Conservation (phyloP, 1,140 invertebrate species). For the Lordiphosa collinella region DNA sequence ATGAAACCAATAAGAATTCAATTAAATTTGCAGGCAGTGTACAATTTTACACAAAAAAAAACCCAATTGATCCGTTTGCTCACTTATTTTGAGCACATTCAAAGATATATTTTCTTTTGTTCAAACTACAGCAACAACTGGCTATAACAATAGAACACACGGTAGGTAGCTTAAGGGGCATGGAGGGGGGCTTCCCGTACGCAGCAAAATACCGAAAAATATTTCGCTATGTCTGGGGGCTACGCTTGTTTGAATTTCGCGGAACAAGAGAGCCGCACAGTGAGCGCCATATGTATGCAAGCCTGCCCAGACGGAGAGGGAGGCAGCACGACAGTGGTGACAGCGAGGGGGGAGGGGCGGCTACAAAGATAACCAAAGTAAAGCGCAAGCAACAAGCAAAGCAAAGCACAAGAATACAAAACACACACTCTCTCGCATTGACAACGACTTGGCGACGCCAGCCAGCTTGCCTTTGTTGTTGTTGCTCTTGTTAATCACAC, state of each 20-base stretch:
- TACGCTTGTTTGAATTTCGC: constrained; percentile 18
- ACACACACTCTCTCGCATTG: constrained; percentile 3
- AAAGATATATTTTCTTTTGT: no score
- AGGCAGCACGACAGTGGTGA: constrained; percentile 14
- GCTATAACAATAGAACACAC: constrained; percentile 49
- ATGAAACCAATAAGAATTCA: no score
- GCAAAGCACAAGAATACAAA: constrained; percentile 29
- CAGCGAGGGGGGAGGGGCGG: background rate
- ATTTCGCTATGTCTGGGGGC: constrained; percentile 22
- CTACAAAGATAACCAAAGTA: constrained; percentile 24
- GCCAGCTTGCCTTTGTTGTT: constrained; percentile 53
- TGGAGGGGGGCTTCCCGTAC: constrained; percentile 49
- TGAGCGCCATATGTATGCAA: constrained; percentile 43
- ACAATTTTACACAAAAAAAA: no score
- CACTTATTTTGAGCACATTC: constrained; percentile 1
- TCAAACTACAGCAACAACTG: constrained; percentile 8
- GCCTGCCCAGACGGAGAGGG: constrained; percentile 7
- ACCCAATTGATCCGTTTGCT: constrained; percentile 49
- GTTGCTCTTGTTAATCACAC: constrained; percentile 32
- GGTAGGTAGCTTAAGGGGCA: constrained; percentile 11
- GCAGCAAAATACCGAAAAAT: constrained; percentile 35
- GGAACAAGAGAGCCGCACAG: constrained; percentile 32
- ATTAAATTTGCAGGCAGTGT: no score
- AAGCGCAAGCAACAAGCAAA: constrained; percentile 26
- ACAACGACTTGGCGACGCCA: constrained; percentile 66